Percentiles rank a stretch among this genome's conserved stretches.
Conservation (phyloP, 1,140 invertebrate species). For the Caerostris extrusa region DNA sequence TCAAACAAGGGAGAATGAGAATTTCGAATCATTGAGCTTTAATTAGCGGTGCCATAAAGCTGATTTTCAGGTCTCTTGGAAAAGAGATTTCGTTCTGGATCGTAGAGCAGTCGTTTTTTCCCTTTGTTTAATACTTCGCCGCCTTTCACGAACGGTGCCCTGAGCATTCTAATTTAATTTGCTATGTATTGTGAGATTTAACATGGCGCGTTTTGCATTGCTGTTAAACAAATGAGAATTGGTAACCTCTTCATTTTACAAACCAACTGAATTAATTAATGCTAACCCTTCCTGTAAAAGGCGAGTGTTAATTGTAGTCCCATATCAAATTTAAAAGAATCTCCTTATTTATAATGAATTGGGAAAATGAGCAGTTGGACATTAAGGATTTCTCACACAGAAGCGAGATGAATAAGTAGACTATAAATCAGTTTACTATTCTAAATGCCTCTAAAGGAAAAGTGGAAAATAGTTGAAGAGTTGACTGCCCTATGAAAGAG, state of each 20-base stretch:
- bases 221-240: not conserved
- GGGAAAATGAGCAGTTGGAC: too few relatives aligned
- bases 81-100: slow-evolving; percentile 33
- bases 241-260: not conserved
- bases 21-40: slow-evolving; percentile 67
- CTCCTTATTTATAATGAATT: too few relatives aligned
- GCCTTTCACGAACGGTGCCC: not conserved
- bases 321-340: too few relatives aligned
- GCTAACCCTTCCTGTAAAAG: not conserved
- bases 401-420: too few relatives aligned
- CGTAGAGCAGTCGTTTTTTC: too few relatives aligned
- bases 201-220: not conserved
- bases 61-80: slow-evolving; percentile 49
- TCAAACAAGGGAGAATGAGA: slow-evolving; percentile 46
- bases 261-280: slow-evolving; percentile 12
- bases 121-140: slow-evolving; percentile 31
- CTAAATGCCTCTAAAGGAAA: too few relatives aligned
- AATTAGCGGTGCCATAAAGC: slow-evolving; percentile 67
- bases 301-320: not conserved
- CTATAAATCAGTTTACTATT: too few relatives aligned
- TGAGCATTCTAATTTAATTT: slow-evolving; percentile 43
- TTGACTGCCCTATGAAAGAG: too few relatives aligned
- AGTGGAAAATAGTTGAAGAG: too few relatives aligned
- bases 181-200: not conserved
- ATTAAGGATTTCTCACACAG: too few relatives aligned